Conservation (phyloP, 2,797 vertebrate species). For the Smutsia gigantea region DNA sequence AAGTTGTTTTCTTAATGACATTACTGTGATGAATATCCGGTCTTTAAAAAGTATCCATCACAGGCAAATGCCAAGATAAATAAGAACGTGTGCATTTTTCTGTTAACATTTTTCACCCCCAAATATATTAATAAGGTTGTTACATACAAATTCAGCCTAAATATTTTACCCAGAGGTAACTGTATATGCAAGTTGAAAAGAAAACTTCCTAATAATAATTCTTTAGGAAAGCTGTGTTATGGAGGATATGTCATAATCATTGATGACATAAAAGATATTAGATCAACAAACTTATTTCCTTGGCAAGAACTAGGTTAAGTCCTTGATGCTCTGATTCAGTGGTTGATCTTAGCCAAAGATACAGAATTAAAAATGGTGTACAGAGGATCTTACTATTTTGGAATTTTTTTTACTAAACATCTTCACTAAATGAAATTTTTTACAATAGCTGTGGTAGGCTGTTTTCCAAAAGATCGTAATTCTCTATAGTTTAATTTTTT, state of each 20-base stretch:
- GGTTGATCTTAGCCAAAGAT: slow-evolving; percentile 53
- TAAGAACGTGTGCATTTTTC: neutral
- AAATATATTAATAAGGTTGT: slow-evolving; percentile 4
- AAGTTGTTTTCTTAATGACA: neutral
- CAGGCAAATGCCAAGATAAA: slow-evolving; percentile 1
- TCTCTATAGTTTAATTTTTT: slow-evolving; percentile 32
- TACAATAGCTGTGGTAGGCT: too few relatives aligned
- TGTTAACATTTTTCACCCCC: neutral
- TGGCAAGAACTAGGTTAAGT: slow-evolving; percentile 37
- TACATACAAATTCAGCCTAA: neutral
- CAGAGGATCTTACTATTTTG: neutral
- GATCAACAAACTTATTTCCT: neutral
- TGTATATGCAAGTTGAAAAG: neutral
- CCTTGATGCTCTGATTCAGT: neutral
- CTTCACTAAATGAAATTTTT: too few relatives aligned
- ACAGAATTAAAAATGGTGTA: neutral
- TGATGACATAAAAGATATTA: slow-evolving; percentile 29
- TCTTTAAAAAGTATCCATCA: neutral
- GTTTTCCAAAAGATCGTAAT: neutral
- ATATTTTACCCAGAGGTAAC: slow-evolving; percentile 20
- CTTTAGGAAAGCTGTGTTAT: slow-evolving; percentile 33
- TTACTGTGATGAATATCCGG: neutral
- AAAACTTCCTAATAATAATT: slow-evolving; percentile 21
- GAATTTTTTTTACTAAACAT: too few relatives aligned
- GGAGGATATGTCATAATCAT: neutral